Percentiles rank a stretch among this genome's conserved stretches.
phyloP scores from a whole-genome alignment of 2,113 vertebrate species.

The Perognathus longimembris region DNA sequence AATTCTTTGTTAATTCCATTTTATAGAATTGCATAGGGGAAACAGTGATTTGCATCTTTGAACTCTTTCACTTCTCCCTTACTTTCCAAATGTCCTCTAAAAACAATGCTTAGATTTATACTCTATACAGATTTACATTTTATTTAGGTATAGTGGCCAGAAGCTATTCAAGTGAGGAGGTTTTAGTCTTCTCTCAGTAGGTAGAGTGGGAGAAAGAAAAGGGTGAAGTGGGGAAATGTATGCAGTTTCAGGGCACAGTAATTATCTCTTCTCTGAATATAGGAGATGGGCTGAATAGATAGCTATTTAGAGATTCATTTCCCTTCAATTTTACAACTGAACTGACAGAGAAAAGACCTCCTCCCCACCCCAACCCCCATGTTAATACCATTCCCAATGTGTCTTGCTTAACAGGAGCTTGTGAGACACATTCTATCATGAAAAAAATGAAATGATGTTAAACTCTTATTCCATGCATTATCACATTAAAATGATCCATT shows the following conservation, averaged over 20 bases:
- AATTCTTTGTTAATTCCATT: background rate
- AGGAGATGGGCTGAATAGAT: background rate
- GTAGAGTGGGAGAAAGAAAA: background rate
- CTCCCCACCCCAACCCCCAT: background rate
- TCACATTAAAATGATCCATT: constrained; percentile 49
- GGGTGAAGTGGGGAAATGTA: background rate
- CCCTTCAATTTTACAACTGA: constrained; percentile 58
- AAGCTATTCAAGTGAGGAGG: background rate
- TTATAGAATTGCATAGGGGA: background rate
- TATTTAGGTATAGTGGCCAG: background rate
- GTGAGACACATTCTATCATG: constrained; percentile 43
- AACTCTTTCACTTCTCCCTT: background rate
- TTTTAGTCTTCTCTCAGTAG: background rate
- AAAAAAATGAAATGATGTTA: constrained; percentile 47
- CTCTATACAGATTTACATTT: background rate
- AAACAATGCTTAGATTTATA: background rate
- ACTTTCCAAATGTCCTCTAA: constrained; percentile 7
- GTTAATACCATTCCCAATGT: constrained; percentile 27
- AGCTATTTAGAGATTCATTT: constrained; percentile 39
- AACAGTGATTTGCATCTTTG: background rate
- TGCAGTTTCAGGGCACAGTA: background rate
- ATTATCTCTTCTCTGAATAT: constrained; percentile 52
- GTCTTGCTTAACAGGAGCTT: constrained; percentile 40
- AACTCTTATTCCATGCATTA: constrained; percentile 41
- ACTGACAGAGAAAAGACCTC: background rate